Evolutionary conservation across 2,888 invertebrate species (phyloP).

Genomic region (Disparrhopalites patrizii): DNA sequence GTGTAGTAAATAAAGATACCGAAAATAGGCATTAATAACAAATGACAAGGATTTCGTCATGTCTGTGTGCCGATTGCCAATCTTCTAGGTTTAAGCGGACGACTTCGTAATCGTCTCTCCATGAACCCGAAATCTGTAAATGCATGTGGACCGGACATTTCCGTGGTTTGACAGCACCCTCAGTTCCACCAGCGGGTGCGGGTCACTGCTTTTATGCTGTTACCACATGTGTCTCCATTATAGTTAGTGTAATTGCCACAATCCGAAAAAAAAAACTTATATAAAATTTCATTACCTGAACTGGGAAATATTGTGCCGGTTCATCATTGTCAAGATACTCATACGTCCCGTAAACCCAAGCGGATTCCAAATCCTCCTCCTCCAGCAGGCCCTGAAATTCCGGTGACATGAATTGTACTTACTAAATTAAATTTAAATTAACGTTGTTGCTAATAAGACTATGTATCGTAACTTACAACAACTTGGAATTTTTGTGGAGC

Average conservation of each 20-base stretch:
- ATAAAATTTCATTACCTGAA: conserved; percentile 61
- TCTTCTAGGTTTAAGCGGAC: too few species aligned
- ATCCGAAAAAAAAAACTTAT: too few species aligned
- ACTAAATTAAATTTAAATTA: not conserved
- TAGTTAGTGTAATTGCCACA: conserved; percentile 2
- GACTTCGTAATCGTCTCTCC: conserved; percentile 60
- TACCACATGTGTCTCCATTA: not conserved
- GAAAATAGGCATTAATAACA: not conserved
- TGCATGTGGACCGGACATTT: conserved; percentile 87
- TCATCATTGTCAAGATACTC: conserved; percentile 73
- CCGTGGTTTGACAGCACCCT: conserved; percentile 90
- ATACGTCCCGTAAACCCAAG: conserved; percentile 75
- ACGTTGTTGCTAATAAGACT: not conserved
- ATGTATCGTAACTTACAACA: conserved; percentile 51
- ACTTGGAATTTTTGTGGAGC: conserved; percentile 58
- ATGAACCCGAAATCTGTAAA: conserved; percentile 95
- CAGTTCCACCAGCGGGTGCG: conserved; percentile 67
- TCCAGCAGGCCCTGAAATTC: conserved; percentile 68
- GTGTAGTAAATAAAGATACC: not conserved
- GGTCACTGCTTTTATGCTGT: conserved; percentile 47
- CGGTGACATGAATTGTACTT: not conserved
- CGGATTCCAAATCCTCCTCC: conserved; percentile 73
- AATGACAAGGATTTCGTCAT: too few species aligned
- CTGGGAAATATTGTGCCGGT: conserved; percentile 82
- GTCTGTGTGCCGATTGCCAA: too few species aligned